Conservation (phyloP, 2,797 vertebrate species). For the Ctenosaura bakeri region DNA sequence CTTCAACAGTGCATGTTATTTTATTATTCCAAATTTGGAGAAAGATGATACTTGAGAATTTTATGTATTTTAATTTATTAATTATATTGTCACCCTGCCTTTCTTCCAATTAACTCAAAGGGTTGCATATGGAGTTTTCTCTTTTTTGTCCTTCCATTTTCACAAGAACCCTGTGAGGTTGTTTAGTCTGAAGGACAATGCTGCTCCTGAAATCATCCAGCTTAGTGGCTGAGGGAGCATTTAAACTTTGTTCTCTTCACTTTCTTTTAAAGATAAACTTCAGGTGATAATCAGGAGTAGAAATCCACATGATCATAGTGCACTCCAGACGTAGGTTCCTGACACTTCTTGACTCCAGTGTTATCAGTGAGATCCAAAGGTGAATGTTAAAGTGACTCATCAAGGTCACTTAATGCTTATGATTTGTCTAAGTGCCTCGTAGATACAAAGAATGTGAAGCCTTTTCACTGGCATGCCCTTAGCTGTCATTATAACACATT, state of each 20-base stretch:
- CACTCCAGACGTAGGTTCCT: accelerated
- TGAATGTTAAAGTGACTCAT: not conserved
- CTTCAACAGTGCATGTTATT: not conserved
- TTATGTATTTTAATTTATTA: not conserved
- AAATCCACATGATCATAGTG: constrained; percentile 10
- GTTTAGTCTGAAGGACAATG: not conserved
- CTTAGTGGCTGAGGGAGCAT: not conserved
- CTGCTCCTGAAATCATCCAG: not conserved
- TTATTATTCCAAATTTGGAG: not conserved
- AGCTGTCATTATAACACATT: no score
- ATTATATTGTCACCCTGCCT: not conserved
- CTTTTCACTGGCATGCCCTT: not conserved
- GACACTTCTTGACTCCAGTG: not conserved
- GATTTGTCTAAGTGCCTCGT: not conserved
- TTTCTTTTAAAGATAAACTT: not conserved
- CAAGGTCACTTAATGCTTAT: accelerated
- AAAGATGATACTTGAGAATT: not conserved
- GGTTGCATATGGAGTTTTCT: not conserved
- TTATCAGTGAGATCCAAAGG: not conserved
- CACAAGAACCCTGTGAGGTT: not conserved
- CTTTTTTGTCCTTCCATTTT: not conserved
- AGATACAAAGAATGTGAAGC: not conserved
- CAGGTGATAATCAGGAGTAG: not conserved
- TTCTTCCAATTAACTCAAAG: not conserved
- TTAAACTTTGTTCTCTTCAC: not conserved